Base-by-base conservation (phyloP, 2,113 vertebrate species). In the Engystomops pustulosus region DNA sequence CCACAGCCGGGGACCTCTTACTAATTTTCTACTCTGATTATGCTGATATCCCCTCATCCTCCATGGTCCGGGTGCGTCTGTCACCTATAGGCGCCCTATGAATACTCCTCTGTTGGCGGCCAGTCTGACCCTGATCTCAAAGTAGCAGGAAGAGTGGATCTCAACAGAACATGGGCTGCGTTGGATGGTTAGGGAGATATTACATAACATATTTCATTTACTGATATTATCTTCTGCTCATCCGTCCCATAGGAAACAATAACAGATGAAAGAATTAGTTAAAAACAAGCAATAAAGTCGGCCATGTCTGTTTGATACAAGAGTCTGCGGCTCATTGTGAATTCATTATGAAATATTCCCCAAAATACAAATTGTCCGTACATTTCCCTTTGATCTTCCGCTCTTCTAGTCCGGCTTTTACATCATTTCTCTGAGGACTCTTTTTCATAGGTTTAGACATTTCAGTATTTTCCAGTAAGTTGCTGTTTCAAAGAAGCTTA, bases 401-500 rank as follows among this genome's bases (percentile, higher is more conserved):
- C 25, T 27, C n/a, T 23, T 18, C 45, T 49, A 30, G 23, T 75
- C 44, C 45, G 11, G 71, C 71, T 75, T 51, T 75, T 75, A 47
- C 45, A 75, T 30, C 15, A 51, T 75, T 27, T 75, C 71, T 75
- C 71, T 9, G 71, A 75, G 41, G 71, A 49, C 70, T 51, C 15
- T 51, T 51, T 49, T 38, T 30, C 44, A 47, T 49, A 32, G 12
- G 45, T 30, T n/a, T 75, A 51, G 71, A 51, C 51, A 51, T 75
- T 75, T 51, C 45, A 32, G 45, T 18, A 32, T 51, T 75, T 75
- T 75, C 70, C 71, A 75, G 45, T 47, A 75, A 75, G 71, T 75
- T 69, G 67, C 67, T 38, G 20, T 69, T 69, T 69, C 67, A 69
- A 69, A 69, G 67, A 38, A 75, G 71, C 71, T 51, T 75, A 75